These are phyloP conservation scores for Cyphomyrus discorhynchus DNA, from an alignment of 2,113 vertebrate species.

Conservation along the genomic window DNA sequence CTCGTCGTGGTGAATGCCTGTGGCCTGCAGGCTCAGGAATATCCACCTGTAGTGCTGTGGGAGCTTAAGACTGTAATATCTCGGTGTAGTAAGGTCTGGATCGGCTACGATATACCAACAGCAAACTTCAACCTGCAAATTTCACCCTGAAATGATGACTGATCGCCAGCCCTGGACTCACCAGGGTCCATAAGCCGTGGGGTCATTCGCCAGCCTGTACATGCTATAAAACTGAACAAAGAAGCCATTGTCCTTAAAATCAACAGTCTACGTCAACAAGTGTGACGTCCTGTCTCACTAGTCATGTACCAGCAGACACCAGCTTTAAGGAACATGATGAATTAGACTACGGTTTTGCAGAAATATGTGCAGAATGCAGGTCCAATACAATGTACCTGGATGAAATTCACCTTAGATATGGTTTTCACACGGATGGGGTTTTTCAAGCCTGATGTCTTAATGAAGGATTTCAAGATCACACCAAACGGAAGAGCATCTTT, in stretches of 20 bases:
- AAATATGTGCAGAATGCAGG: background rate
- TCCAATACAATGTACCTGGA: background rate
- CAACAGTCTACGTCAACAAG: background rate
- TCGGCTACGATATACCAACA: background rate
- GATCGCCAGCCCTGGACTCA: background rate
- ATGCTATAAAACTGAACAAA: background rate
- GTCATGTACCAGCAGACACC: background rate
- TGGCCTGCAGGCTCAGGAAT: background rate
- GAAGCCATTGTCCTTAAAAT: background rate
- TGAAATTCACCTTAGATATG: background rate
- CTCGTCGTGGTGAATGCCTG: background rate
- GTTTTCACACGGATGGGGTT: background rate
- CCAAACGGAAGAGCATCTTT: background rate
- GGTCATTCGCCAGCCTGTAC: background rate
- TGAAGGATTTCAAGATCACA: background rate
- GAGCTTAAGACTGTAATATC: background rate
- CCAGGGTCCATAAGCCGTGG: background rate
- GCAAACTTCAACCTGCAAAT: background rate
- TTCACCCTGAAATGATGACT: background rate
- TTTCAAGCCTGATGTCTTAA: background rate
- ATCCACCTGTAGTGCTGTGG: background rate
- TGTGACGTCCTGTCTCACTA: background rate
- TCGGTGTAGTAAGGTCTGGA: background rate
- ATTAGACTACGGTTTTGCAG: background rate
- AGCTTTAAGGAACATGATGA: background rate